Evolutionary conservation across 2,797 vertebrate genomes (phyloP).

Genomic region (Silurus lanzhouensis): DNA sequence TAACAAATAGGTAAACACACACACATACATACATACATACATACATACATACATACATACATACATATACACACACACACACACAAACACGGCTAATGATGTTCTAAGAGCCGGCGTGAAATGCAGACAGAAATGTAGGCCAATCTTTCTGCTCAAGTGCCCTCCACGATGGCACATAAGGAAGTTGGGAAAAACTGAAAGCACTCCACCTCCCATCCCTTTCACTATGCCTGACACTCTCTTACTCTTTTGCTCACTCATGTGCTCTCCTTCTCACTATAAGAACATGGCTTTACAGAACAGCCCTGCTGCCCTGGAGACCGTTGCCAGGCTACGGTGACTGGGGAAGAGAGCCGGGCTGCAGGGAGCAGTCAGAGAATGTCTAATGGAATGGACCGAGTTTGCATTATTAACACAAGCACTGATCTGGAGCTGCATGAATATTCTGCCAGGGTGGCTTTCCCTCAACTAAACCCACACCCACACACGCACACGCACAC

Average conservation of each 20-base stretch:
- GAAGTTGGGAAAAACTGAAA: constrained; percentile 49
- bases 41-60: not conserved
- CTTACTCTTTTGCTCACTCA: not conserved
- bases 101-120: constrained; percentile 50
- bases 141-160: constrained; percentile 89
- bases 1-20: too few relatives aligned
- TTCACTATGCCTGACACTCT: constrained; percentile 17
- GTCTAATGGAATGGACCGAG: constrained; percentile 68
- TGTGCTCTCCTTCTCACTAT: constrained; percentile 30
- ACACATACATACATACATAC: not conserved
- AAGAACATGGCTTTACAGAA: constrained; percentile 47
- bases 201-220: constrained; percentile 5
- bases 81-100: not conserved
- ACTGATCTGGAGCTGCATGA: constrained; percentile 37
- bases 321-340: constrained; percentile 74
- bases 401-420: constrained; percentile 64
- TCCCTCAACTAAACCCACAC: constrained; percentile 14
- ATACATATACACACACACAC: not conserved
- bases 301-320: constrained; percentile 62
- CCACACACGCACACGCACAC: constrained; percentile 21
- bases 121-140: constrained; percentile 81
- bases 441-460: constrained; percentile 50
- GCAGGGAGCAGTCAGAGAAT: constrained; percentile 67
- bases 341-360: constrained; percentile 65
- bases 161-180: constrained; percentile 64